A percentile compares a stretch with the other conserved stretches of the same genome.
phyloP scores from a whole-genome alignment of 1,140 invertebrate genomes.

The Procambarus clarkii region DNA sequence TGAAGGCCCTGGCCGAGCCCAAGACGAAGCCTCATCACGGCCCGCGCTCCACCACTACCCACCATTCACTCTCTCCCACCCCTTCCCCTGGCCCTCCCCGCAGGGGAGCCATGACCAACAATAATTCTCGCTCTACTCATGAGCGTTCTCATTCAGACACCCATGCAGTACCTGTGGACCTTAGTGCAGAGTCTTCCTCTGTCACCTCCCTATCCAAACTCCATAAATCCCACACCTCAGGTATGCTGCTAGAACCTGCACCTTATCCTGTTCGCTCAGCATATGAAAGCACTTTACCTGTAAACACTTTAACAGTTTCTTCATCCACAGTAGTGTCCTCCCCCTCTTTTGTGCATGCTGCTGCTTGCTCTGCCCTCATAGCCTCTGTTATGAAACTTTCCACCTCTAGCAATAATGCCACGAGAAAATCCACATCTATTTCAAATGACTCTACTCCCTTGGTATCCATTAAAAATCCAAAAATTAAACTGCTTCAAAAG shows the following conservation, averaged over 20 bases:
- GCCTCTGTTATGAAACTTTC: slow-evolving; percentile 59
- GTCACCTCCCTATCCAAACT: slow-evolving; percentile 88
- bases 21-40: slow-evolving; percentile 90
- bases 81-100: slow-evolving; percentile 75
- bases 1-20: slow-evolving; percentile 88
- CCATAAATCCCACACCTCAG: slow-evolving; percentile 89
- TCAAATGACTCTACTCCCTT: slow-evolving; percentile 19
- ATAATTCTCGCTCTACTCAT: slow-evolving; percentile 78
- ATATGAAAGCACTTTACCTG: not conserved
- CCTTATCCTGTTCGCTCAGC: slow-evolving; percentile 28
- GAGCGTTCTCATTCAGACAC: slow-evolving; percentile 94
- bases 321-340: slow-evolving; percentile 22
- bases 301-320: slow-evolving; percentile 11
- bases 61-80: slow-evolving; percentile 78
- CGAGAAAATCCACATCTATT: not conserved
- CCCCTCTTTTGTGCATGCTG: slow-evolving; percentile 65
- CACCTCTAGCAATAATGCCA: slow-evolving; percentile 34
- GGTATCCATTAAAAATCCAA: slow-evolving; percentile 11
- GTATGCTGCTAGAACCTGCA: slow-evolving; percentile 77
- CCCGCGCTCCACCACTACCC: slow-evolving; percentile 74
- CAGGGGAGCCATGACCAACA: slow-evolving; percentile 76
- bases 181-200: slow-evolving; percentile 95
- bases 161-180: slow-evolving; percentile 86
- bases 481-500: not conserved
- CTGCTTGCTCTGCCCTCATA: slow-evolving; percentile 62